A percentile compares a stretch with the other conserved stretches of the same genome.
phyloP scores from a whole-genome alignment of 1,140 invertebrate species.

The Trichonephila clavipes region DNA sequence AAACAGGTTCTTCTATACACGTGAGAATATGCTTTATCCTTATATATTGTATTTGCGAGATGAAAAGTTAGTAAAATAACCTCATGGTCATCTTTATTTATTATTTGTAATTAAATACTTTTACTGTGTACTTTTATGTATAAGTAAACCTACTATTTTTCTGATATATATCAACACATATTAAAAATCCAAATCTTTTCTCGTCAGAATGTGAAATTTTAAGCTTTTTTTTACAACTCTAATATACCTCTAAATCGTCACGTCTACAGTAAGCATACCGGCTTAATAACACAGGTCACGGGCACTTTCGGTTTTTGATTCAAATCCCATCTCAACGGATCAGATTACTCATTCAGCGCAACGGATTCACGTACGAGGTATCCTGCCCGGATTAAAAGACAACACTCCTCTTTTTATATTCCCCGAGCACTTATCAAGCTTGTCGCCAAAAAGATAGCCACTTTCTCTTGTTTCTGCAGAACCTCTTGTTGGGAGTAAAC shows the following conservation, averaged over 20 bases:
- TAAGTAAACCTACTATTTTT: no score
- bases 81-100: no score
- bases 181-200: no score
- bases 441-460: conserved; percentile 22
- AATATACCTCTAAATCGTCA: background rate
- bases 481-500: conserved; percentile 8
- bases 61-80: no score
- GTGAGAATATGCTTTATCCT: no score
- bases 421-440: background rate
- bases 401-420: background rate
- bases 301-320: conserved; percentile 24
- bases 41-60: no score
- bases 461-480: conserved; percentile 30
- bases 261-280: background rate
- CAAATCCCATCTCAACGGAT: background rate
- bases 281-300: conserved; percentile 19
- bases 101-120: no score
- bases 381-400: conserved; percentile 34
- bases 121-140: no score
- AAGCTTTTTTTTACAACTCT: background rate
- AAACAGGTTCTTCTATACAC: no score
- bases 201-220: no score
- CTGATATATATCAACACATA: no score
- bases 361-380: conserved; percentile 21
- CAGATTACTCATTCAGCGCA: conserved; percentile 54